Evolutionary conservation across 2,113 vertebrate genomes (phyloP).

Genomic region (Hippocampus barbouri): DNA sequence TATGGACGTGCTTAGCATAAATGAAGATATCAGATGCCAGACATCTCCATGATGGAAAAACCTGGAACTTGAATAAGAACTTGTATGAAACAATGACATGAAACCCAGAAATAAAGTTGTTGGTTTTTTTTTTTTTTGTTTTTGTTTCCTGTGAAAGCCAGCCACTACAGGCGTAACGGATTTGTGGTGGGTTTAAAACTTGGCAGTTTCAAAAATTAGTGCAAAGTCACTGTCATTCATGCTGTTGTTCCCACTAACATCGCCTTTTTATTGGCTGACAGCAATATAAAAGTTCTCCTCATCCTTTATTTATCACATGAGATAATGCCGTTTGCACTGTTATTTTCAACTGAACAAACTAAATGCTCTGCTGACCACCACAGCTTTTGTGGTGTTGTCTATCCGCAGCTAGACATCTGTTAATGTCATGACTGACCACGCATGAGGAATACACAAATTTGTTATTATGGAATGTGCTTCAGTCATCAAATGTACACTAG

Average conservation of each 20-base stretch:
- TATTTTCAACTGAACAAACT: slow-evolving; percentile 26
- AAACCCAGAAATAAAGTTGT: slow-evolving; percentile 23
- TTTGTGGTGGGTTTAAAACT: slow-evolving; percentile 33
- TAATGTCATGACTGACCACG: slow-evolving; percentile 36
- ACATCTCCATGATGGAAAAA: slow-evolving; percentile 51
- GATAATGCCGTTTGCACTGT: slow-evolving; percentile 28
- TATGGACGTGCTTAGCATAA: slow-evolving; percentile 29
- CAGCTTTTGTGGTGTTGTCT: slow-evolving; percentile 13
- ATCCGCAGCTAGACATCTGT: slow-evolving; percentile 37
- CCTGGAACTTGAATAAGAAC: slow-evolving; percentile 32
- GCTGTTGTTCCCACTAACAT: slow-evolving; percentile 50
- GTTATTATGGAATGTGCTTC: slow-evolving; percentile 50
- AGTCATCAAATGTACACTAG: slow-evolving; percentile 32
- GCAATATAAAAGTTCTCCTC: slow-evolving; percentile 33
- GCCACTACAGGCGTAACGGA: slow-evolving; percentile 42
- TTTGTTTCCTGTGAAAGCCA: slow-evolving; percentile 30
- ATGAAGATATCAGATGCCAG: slow-evolving; percentile 46
- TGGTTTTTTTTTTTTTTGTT: too few species aligned
- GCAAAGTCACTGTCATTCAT: slow-evolving; percentile 34
- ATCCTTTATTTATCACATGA: slow-evolving; percentile 37
- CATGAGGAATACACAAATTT: slow-evolving; percentile 35
- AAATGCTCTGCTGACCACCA: slow-evolving; percentile 46
- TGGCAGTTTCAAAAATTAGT: slow-evolving; percentile 36
- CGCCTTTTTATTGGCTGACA: slow-evolving; percentile 44
- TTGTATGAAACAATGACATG: slow-evolving; percentile 43